Base-by-base conservation (phyloP, 2,888 invertebrate species). In the Augiades crinisus region DNA sequence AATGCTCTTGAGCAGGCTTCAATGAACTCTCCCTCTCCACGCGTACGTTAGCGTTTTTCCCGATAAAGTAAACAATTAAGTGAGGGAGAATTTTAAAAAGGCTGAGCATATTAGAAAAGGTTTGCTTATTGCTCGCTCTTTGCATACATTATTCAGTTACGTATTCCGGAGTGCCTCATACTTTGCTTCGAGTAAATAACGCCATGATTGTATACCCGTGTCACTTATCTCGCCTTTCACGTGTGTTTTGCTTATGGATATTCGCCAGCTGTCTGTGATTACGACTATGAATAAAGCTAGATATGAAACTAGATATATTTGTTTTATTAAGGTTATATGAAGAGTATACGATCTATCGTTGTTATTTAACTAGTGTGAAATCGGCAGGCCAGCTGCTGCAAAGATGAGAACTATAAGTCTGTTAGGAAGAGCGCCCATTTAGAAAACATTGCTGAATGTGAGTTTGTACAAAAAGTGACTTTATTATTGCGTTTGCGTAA, bases 61-160 rank as follows among this genome's bases (percentile, higher is more conserved):
- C 57, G 55, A 55, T 56, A 58, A 60, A 40, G 54, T 54, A 58
- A 62, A 61, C 56, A 62, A 52, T 50, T 53, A 55, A 57, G 59
- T 56, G 57, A 62, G 58, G 59, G 58, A 53, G 60, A 62, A 59
- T 61, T 64, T 62, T 59, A 59, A 63, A 61, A 62, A 61, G 59
- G 59, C 53, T 38, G 50, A 53, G 53, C 56, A 57, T 64, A 62
- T 63, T 61, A 59, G 61, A 60, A 60, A 61, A 61, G 56, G 56
- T 60, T 54, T 53, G 56, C 57, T 57, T 59, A 60, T 58, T 54
- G 57, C 51, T 58, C 55, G 58, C 55, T 58, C 57, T 58, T 55
- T 54, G 59, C 57, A 61, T 64, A 62, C 61, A 58, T 61, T 63
- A 64, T 60, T 60, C 56, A 56, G 50, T 43, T 50, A 43, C 43